These are phyloP conservation scores for Nomada lathburiana DNA, from an alignment of 2,888 invertebrate genomes.

Conservation along the genomic window DNA sequence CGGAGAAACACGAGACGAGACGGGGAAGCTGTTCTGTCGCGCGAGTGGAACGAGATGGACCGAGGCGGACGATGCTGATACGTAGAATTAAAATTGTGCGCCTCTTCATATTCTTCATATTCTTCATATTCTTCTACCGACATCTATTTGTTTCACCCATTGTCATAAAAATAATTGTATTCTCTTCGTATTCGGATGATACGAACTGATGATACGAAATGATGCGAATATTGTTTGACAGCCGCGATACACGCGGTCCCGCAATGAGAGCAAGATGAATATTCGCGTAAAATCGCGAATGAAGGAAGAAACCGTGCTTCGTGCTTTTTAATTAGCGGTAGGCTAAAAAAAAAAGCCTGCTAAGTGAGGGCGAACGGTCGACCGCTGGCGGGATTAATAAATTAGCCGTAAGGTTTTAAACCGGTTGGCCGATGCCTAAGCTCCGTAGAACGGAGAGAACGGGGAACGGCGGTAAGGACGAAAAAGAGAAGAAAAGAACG, in stretches of 20 bases:
- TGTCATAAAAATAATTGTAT: too few relatives aligned
- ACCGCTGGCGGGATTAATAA: slow-evolving; percentile 77
- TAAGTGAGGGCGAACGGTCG: slow-evolving; percentile 65
- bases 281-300: not conserved
- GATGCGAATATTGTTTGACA: not conserved
- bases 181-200: too few relatives aligned
- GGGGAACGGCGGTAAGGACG: slow-evolving; percentile 40
- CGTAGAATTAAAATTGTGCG: slow-evolving; percentile 7
- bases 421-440: slow-evolving; percentile 64
- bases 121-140: too few relatives aligned
- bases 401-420: slow-evolving; percentile 80
- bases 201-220: too few relatives aligned
- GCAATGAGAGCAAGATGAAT: slow-evolving; percentile 22
- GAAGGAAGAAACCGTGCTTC: slow-evolving; percentile 27
- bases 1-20: not conserved
- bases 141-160: too few relatives aligned
- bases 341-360: slow-evolving; percentile 59
- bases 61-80: slow-evolving; percentile 13
- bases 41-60: not conserved
- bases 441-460: slow-evolving; percentile 53
- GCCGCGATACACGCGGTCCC: not conserved
- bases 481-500: slow-evolving; percentile 50
- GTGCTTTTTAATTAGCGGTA: slow-evolving; percentile 68
- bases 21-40: not conserved
- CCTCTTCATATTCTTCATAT: too few relatives aligned